A percentile compares a stretch with the other conserved stretches of the same genome.
phyloP scores from a whole-genome alignment of 2,888 invertebrate species.

The Drosophila barbarae region DNA sequence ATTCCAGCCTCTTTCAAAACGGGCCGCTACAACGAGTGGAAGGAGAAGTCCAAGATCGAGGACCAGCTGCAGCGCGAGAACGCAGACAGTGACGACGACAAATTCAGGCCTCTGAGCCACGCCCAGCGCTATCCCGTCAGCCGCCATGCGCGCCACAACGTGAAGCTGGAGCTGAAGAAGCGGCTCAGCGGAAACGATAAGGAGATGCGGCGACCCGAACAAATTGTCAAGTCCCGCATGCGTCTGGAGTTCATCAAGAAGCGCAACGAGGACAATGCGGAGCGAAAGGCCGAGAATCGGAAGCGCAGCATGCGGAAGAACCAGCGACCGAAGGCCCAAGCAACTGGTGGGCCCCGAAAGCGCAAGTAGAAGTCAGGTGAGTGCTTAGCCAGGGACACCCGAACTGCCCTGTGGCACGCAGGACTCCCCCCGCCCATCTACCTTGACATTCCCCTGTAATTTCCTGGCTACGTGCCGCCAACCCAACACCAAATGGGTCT shows the following conservation, averaged over 20 bases:
- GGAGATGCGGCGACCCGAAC: conserved; percentile 87
- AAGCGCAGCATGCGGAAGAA: conserved; percentile 78
- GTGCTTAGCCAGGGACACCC: background rate
- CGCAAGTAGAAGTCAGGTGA: conserved; percentile 24
- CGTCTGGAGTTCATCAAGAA: conserved; percentile 82
- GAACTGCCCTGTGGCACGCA: background rate
- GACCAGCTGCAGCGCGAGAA: conserved; percentile 77
- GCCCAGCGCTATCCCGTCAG: conserved; percentile 81
- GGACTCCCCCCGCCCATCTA: background rate
- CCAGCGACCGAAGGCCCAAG: conserved; percentile 54
- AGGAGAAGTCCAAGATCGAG: conserved; percentile 83
- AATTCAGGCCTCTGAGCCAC: conserved; percentile 69
- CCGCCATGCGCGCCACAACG: conserved; percentile 90
- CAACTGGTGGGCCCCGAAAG: conserved; percentile 39
- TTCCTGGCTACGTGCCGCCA: background rate
- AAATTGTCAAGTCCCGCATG: conserved; percentile 87
- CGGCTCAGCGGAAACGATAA: conserved; percentile 79
- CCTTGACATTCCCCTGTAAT: conserved; percentile 1
- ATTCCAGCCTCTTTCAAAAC: conserved; percentile 97
- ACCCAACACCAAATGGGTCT: background rate
- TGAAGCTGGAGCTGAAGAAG: conserved; percentile 84
- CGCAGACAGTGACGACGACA: conserved; percentile 73
- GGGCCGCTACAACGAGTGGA: conserved; percentile 93
- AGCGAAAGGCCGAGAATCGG: conserved; percentile 79
- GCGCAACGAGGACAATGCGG: conserved; percentile 81